Evolutionary conservation across 2,797 vertebrate genomes (phyloP), one percentile per base, ranked within the genome.

Genomic region (Sebastes vulpes): DNA sequence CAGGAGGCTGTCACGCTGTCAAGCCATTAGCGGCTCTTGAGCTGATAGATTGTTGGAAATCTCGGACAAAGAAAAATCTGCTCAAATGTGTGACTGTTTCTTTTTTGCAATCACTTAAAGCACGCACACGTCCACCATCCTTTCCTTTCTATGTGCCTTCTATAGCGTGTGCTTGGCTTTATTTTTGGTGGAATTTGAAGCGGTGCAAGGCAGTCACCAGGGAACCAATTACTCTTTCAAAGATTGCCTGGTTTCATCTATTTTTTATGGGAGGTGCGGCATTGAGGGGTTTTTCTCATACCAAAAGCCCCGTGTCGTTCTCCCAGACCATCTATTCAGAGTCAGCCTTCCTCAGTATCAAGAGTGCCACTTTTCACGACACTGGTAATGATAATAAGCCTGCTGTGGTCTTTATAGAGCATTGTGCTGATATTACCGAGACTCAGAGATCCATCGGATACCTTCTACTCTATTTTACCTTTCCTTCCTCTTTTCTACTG

Each of bases 181-280:
- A 56, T 66, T 72, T 91, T 85, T 72, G 82, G 72, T 65, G 57
- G 76, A 87, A 81, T 86, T 76, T 77, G 77, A 89, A 82, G 82
- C 21, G 10, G 68, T 59, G 83, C 52, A 48, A 81, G 78, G 82
- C 81, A 65, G 82, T 78, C 95, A 92, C 89, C 70, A 81, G 93
- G 93, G 94, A 95, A 75, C 88, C 90, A 95, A 95, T 96, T 95
- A 95, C 91, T 83, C 52, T 89, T 90, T 85, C 81, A 85, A 72
- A 90, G 85, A 92, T 92, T 78, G 76, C 56, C 68, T 83, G 82
- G 67, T 92, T 94, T 93, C 86, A 95, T 95, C 83, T 81, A 92
- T 90, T 90, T 95, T 94, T 94, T 86, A 95, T 90, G 79, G 77
- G 81, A 87, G 89, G 84, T 90, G 65, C 26, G 48, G 77, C 75